phyloP scores from a whole-genome alignment of 2,888 invertebrate genomes.

The Coremacera marginata region DNA sequence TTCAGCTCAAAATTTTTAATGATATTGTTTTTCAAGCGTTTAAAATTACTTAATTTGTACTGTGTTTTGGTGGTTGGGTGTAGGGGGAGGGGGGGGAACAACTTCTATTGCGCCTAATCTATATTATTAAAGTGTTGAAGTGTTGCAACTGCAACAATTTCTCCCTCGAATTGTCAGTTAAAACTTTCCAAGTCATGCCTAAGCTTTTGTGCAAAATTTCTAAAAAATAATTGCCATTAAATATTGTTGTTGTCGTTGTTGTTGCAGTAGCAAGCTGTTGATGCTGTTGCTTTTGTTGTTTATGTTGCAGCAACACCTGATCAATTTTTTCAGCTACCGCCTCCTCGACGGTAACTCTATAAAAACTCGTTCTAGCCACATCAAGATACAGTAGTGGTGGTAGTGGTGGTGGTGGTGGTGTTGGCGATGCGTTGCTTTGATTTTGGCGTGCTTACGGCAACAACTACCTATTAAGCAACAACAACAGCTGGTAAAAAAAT shows the following conservation, averaged over 20 bases:
- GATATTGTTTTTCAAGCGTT: too few relatives aligned
- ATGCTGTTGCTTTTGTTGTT: too few relatives aligned
- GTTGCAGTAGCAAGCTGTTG: neutral
- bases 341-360: neutral
- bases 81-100: too few relatives aligned
- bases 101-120: too few relatives aligned
- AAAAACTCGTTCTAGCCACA: neutral
- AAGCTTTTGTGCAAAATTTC: neutral
- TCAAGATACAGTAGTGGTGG: neutral
- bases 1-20: too few relatives aligned
- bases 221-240: neutral
- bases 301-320: conserved; percentile 2
- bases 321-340: neutral
- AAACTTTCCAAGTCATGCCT: neutral
- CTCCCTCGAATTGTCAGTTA: too few relatives aligned
- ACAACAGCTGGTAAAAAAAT: neutral
- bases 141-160: too few relatives aligned
- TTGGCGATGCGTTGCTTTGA: neutral
- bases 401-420: too few relatives aligned
- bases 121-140: too few relatives aligned
- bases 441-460: neutral
- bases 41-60: too few relatives aligned
- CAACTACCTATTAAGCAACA: neutral
- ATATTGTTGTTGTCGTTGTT: neutral
- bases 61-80: too few relatives aligned